Percentiles rank a stretch among this genome's conserved stretches.
Evolutionary conservation across 1,140 invertebrate species (phyloP).

Genomic region (Ceratina australensis): DNA sequence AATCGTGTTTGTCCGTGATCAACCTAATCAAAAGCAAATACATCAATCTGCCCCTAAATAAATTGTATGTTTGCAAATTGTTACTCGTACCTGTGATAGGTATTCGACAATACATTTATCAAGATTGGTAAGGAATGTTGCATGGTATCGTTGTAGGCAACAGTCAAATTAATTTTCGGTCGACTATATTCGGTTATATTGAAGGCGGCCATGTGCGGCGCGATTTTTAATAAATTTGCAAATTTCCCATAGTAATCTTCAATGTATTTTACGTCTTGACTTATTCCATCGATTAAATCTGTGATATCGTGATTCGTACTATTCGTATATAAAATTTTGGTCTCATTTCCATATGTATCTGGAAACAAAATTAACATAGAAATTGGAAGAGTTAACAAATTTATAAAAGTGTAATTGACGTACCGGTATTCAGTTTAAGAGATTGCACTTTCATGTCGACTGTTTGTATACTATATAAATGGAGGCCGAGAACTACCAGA

Average conservation of each 20-base stretch:
- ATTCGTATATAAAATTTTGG: conserved; percentile 72
- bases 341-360: conserved; percentile 73
- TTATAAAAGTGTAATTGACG: conserved; percentile 6
- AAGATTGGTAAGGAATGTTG: conserved; percentile 89
- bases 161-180: conserved; percentile 80
- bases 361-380: conserved; percentile 37
- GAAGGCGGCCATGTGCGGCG: conserved; percentile 84
- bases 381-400: not conserved
- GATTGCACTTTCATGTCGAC: conserved; percentile 83
- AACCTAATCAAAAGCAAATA: conserved; percentile 58
- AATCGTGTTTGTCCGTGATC: conserved; percentile 59
- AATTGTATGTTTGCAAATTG: conserved; percentile 13
- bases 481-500: conserved; percentile 84
- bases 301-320: conserved; percentile 70
- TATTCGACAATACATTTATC: conserved; percentile 87
- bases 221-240: conserved; percentile 81
- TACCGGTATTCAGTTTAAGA: conserved; percentile 80
- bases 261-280: conserved; percentile 77
- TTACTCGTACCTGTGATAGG: conserved; percentile 82
- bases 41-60: not conserved
- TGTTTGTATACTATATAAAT: conserved; percentile 84
- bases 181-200: conserved; percentile 81
- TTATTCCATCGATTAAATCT: conserved; percentile 67
- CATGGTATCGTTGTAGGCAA: conserved; percentile 89
- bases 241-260: conserved; percentile 84